Conservation (phyloP, 2,888 invertebrate species). For the Campaea margaritaria region DNA sequence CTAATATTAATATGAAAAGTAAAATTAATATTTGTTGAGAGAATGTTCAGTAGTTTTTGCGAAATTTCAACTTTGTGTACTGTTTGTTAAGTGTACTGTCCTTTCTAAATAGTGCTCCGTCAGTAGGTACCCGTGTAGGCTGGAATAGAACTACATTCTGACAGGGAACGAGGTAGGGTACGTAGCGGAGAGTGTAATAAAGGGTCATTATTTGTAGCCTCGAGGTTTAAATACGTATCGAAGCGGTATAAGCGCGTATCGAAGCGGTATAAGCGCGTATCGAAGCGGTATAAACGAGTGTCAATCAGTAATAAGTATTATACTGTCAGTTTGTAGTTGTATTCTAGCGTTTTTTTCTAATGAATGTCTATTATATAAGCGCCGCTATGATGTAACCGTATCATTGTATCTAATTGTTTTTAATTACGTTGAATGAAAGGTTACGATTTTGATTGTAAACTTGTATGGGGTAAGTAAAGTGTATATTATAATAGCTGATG, state of each 20-base stretch:
- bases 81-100: neutral
- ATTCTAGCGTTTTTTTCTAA: neutral
- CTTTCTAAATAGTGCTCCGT: neutral
- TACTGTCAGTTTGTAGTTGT: neutral
- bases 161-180: too few relatives aligned
- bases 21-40: too few relatives aligned
- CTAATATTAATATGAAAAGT: too few relatives aligned
- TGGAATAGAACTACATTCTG: too few relatives aligned
- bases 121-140: too few relatives aligned
- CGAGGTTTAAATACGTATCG: too few relatives aligned
- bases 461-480: conserved; percentile 41
- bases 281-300: too few relatives aligned
- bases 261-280: too few relatives aligned
- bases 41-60: neutral
- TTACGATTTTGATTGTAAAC: conserved; percentile 33
- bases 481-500: conserved; percentile 40
- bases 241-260: too few relatives aligned
- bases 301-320: too few relatives aligned
- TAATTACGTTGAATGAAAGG: conserved; percentile 5
- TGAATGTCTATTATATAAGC: conserved; percentile 1
- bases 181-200: too few relatives aligned
- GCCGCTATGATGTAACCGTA: conserved; percentile 13
- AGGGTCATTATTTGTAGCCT: too few relatives aligned
- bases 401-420: conserved; percentile 20
- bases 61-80: neutral